Base-by-base conservation (phyloP, 2,797 vertebrate species). In the Etheostoma perlongum region DNA sequence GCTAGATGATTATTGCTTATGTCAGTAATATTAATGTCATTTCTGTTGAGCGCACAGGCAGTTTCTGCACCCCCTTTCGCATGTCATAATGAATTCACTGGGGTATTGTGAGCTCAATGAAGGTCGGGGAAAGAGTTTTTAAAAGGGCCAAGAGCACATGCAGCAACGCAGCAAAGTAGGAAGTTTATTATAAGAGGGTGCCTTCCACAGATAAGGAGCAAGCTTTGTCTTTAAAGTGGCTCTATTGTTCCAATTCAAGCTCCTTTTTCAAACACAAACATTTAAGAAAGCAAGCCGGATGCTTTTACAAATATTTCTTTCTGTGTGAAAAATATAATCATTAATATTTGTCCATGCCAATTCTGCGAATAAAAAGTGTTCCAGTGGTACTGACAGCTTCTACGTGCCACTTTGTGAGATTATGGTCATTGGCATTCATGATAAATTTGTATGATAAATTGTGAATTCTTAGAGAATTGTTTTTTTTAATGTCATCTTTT, bases 191-290 rank as follows among this genome's bases (percentile, higher is more conserved):
- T 11, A 87, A 82, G 82, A 82, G 86, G 85, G 93, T 93, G 94
- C 85, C 76, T 68, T 90, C 65, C 69, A 66, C 67, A 94, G 94
- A 95, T 95, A 95, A 95, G 93, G 72, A 60, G 54, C 55, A 4
- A 76, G 89, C 85, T 90, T 94, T 94, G 89, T 91, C 81, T 74
- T 84, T 74, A 87, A 92, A 92, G 84, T 74, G 69, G 59, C 14
- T 74, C 91, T 84, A 91, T 93, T 95, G 94, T 94, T 93, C 61
- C 60, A 81, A 85, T 74, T 48, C 19, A 21, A 78, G 74, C 69
- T 74, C 67, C 85, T 82, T 79, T 36, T 78, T 78, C 48, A 81
- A 91, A 81, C 83, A 81, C 82, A 88, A 85, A 86, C 76, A 74
- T 79, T 84, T 62, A 75, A 79, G 77, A 76, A 68, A 65, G 65